Evolutionary conservation across 2,113 vertebrate genomes (phyloP), one percentile per base, ranked within the genome.

Genomic region (Ptilorrhoa leucosticta): DNA sequence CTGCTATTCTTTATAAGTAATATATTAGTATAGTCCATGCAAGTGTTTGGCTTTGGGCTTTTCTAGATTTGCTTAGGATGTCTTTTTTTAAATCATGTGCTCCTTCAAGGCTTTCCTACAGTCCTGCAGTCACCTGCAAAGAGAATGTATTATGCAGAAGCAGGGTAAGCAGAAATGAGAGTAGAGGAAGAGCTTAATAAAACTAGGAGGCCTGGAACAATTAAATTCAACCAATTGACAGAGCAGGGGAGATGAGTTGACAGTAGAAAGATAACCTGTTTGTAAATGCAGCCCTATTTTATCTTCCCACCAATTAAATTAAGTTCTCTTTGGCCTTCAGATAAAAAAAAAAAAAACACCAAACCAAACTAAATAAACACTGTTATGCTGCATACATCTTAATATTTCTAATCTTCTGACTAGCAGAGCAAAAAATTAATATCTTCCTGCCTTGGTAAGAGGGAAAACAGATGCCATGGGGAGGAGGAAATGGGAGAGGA

Each of bases 381-480:
- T 96, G 96, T 92, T 96, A 92, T 94, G 96, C 94, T 93, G 87
- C 96, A 96, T 98, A 97, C 97, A 96, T 97, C 98, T 98, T 97
- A 98, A 98, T 98, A 97, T 91, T 97, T 97, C 97, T 98, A 98
- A 98, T 98, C 97, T 98, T 97, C 97, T 98, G 98, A 97, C 97
- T 98, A 98, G 97, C 95, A 98, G 98, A 98, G 97, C 98, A 98
- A 98, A 97, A 98, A 98, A 98, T 98, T 98, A 98, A 95, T 98
- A 97, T 97, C 93, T 97, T 97, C 94, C 83, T 97, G 96, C 89
- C 94, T 97, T 19, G 12, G 90, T 95, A 89, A 97, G 75, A 94
- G 75, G 54, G 35, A 97, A 97, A 96, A 90, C 86, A 90, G 96
- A 96, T 97, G 89, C 83, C 82, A 87, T 40, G 64, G 80, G 94